phyloP scores from a whole-genome alignment of 2,797 vertebrate species.

The Silurus aristotelis region DNA sequence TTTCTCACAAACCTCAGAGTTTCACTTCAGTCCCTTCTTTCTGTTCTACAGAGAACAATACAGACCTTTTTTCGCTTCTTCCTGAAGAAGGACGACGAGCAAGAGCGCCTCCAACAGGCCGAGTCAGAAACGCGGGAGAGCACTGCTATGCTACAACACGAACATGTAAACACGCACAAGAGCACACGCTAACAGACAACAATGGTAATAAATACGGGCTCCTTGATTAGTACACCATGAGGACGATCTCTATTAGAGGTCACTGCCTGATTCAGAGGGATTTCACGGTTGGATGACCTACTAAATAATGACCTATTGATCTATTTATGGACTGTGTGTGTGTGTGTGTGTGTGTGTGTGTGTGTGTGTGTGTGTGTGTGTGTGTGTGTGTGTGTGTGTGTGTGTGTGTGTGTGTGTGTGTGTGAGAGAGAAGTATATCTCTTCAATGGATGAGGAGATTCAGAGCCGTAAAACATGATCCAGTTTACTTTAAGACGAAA shows the following conservation, averaged over 20 bases:
- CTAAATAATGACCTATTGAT: constrained; percentile 6
- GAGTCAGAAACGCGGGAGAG: constrained; percentile 51
- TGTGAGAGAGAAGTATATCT: background rate
- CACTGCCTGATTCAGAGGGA: constrained; percentile 2
- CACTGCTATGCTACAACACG: constrained; percentile 63
- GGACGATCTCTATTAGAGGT: background rate
- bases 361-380: background rate
- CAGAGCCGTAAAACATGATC: constrained; percentile 45
- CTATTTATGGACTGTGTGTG: constrained; percentile 4
- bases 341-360: background rate
- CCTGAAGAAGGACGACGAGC: background rate
- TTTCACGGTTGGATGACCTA: background rate
- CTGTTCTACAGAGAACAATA: background rate
- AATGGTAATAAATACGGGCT: constrained; percentile 73
- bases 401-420: background rate
- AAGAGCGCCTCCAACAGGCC: background rate
- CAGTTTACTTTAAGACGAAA: constrained; percentile 64
- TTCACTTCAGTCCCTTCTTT: constrained; percentile 1
- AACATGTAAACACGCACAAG: constrained; percentile 64
- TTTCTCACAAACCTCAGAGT: background rate
- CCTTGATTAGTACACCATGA: constrained; percentile 19
- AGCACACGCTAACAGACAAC: constrained; percentile 65
- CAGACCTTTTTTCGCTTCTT: background rate
- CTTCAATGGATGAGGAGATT: background rate
- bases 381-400: background rate